These are phyloP conservation scores for Euphonia xanthogaster DNA, from an alignment of 2,797 vertebrate species.

Conservation along the genomic window DNA sequence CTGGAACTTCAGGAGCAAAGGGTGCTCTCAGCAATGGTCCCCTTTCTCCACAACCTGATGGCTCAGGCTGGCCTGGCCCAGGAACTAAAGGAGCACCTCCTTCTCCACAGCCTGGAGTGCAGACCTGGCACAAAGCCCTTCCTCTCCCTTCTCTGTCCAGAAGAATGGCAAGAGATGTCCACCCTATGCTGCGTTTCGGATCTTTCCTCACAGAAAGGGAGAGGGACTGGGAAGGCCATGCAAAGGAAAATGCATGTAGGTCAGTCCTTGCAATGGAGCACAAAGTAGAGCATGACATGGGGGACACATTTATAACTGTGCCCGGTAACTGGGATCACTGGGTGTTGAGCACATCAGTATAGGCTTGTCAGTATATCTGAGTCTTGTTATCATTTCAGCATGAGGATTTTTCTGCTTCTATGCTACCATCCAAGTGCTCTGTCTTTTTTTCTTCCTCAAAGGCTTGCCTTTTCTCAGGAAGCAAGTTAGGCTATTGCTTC, in stretches of 20 bases:
- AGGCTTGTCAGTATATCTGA: not conserved
- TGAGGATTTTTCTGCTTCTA: not conserved
- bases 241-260: not conserved
- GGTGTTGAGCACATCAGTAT: accelerated
- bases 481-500: not conserved
- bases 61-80: not conserved
- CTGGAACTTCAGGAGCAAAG: not conserved
- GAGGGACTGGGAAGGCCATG: not conserved
- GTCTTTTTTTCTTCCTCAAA: not conserved
- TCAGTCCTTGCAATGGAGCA: not conserved
- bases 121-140: not conserved
- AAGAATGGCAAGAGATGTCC: not conserved
- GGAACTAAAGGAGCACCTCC: not conserved
- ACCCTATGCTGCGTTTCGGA: not conserved
- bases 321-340: not conserved
- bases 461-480: not conserved
- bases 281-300: accelerated
- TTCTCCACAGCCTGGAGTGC: not conserved
- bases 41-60: not conserved
- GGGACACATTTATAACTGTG: not conserved
- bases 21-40: not conserved
- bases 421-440: not conserved
- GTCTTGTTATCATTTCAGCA: not conserved
- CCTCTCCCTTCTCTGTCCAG: not conserved
- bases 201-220: not conserved